Conservation (phyloP, 2,888 invertebrate genomes). For the Antitype chi region DNA sequence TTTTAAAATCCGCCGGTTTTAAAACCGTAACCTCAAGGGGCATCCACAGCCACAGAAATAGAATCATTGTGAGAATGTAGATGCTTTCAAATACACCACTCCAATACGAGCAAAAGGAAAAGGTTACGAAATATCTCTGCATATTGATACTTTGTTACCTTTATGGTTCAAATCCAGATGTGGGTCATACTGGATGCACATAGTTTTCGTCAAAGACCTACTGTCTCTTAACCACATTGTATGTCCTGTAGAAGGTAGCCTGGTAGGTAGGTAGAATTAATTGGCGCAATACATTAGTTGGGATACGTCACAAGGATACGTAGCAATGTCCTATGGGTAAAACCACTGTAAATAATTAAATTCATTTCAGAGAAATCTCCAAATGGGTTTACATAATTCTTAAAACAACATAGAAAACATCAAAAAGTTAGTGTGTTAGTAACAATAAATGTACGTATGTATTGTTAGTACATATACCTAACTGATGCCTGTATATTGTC, state of each 20-base stretch:
- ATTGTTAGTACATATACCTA: no score
- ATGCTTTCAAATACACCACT: slow-evolving; percentile 68
- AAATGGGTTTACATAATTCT: no score
- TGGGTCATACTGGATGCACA: not conserved
- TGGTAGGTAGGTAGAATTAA: not conserved
- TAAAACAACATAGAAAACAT: no score
- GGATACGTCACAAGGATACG: no score
- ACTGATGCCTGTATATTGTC: no score
- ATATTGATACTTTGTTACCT: slow-evolving; percentile 21
- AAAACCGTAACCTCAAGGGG: slow-evolving; percentile 64
- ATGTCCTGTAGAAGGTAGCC: not conserved
- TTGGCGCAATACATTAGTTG: no score
- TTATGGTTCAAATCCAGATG: not conserved
- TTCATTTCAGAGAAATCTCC: no score
- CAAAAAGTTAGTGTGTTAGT: no score
- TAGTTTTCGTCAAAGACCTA: not conserved
- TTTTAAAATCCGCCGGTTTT: slow-evolving; percentile 44
- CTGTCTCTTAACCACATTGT: not conserved
- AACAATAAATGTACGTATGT: no score
- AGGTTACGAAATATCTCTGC: slow-evolving; percentile 32
- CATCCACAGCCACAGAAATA: slow-evolving; percentile 66
- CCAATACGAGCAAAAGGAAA: slow-evolving; percentile 51
- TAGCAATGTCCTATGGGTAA: no score
- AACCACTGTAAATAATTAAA: no score
- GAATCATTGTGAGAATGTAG: slow-evolving; percentile 71